Conservation (phyloP, 2,888 invertebrate species). For the Lacanobia wlatinum region DNA sequence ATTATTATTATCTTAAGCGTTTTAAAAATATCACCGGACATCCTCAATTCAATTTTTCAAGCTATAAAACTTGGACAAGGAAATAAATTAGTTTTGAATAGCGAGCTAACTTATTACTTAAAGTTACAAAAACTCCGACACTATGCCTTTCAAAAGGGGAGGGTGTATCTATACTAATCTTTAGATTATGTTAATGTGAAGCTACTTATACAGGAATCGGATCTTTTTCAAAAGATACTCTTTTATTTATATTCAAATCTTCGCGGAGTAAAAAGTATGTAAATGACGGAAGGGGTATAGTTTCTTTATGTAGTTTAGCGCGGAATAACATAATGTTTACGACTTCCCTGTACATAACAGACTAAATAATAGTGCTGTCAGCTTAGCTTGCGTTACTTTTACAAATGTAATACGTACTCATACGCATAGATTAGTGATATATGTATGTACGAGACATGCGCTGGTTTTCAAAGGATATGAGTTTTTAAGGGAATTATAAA, state of each 20-base stretch:
- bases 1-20: too few species aligned
- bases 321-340: conserved; percentile 32
- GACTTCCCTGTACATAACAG: conserved; percentile 8
- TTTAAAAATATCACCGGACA: conserved; percentile 5
- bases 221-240: conserved; percentile 68
- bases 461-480: not conserved
- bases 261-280: conserved; percentile 72
- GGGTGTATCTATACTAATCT: conserved; percentile 68
- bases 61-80: conserved; percentile 23
- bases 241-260: conserved; percentile 73
- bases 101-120: conserved; percentile 43
- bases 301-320: conserved; percentile 45
- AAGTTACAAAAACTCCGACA: conserved; percentile 40
- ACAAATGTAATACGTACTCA: too few species aligned
- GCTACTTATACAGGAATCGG: conserved; percentile 68
- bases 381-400: not conserved
- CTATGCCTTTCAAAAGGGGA: conserved; percentile 51
- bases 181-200: conserved; percentile 78
- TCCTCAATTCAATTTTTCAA: conserved; percentile 13
- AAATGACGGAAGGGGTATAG: conserved; percentile 65
- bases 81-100: conserved; percentile 48
- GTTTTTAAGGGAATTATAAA: not conserved
- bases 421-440: not conserved
- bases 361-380: not conserved
- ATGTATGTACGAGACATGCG: not conserved